phyloP scores from a whole-genome alignment of 2,113 vertebrate species.

The Crotophaga sulcirostris region DNA sequence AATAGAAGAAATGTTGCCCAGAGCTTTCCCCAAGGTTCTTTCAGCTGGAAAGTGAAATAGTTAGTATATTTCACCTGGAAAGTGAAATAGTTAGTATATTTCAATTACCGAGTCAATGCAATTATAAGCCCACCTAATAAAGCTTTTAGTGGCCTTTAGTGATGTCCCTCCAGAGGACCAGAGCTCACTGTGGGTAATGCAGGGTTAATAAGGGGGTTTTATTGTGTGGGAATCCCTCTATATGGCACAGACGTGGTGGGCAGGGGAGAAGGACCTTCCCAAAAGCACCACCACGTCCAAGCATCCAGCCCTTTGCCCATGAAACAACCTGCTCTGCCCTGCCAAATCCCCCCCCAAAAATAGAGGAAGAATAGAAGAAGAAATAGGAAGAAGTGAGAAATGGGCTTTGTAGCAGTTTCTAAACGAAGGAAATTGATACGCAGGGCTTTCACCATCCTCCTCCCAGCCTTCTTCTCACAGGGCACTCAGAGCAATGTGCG shows the following conservation, averaged over 20 bases:
- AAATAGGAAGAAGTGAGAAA: background rate
- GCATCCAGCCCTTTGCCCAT: rapidly evolving
- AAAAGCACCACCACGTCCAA: rapidly evolving
- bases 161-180: background rate
- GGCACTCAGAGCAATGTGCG: rapidly evolving
- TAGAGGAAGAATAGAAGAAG: background rate
- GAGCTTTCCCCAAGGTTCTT: background rate
- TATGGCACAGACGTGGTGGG: rapidly evolving
- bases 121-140: background rate
- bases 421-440: rapidly evolving
- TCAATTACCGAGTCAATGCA: background rate
- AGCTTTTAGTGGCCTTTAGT: background rate
- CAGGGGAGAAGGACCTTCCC: background rate
- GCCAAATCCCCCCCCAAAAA: rapidly evolving
- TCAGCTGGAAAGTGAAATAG: conserved; percentile 42
- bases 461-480: background rate
- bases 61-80: conserved; percentile 30
- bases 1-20: background rate
- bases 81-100: conserved; percentile 5
- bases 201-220: background rate
- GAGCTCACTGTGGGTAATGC: background rate
- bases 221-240: background rate
- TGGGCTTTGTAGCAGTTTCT: background rate
- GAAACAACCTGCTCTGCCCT: rapidly evolving
- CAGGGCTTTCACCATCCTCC: rapidly evolving